Percentiles rank a stretch among this genome's conserved stretches.
Evolutionary conservation across 2,888 invertebrate species (phyloP).

Genomic region (Tuta absoluta): DNA sequence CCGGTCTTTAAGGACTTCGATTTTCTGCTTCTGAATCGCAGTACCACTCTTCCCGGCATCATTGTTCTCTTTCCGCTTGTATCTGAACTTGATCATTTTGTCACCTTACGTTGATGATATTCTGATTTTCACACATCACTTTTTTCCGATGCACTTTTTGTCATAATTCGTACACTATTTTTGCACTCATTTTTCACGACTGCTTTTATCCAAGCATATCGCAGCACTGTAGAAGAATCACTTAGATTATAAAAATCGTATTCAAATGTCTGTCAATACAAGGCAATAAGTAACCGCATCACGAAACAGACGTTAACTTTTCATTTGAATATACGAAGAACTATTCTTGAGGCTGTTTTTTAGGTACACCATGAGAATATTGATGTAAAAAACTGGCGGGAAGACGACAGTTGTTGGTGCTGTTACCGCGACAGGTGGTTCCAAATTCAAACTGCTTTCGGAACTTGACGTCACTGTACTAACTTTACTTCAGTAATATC

Average conservation of each 20-base stretch:
- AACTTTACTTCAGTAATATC: constrained; percentile 38
- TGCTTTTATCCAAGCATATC: background rate
- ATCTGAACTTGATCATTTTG: constrained; percentile 84
- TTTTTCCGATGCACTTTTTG: constrained; percentile 31
- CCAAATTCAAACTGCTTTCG: constrained; percentile 32
- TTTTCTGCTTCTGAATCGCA: constrained; percentile 74
- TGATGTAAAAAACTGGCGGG: constrained; percentile 52
- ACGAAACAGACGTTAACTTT: constrained; percentile 65
- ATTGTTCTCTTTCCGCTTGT: constrained; percentile 82
- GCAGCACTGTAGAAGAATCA: constrained; percentile 58
- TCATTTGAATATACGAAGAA: constrained; percentile 62
- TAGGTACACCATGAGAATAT: constrained; percentile 34
- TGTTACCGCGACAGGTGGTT: constrained; percentile 60
- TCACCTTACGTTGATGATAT: constrained; percentile 5
- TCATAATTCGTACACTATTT: constrained; percentile 4
- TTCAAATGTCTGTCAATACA: constrained; percentile 27
- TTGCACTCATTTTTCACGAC: background rate
- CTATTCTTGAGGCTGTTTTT: constrained; percentile 35
- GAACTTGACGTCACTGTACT: constrained; percentile 40
- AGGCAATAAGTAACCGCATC: constrained; percentile 71
- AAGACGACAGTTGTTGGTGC: constrained; percentile 55
- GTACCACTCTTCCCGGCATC: constrained; percentile 62
- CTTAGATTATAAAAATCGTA: constrained; percentile 9
- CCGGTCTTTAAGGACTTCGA: constrained; percentile 68
- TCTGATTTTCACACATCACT: constrained; percentile 56